Base-by-base conservation (phyloP, 2,113 vertebrate genomes). In the Coptodon bakossiorum region DNA sequence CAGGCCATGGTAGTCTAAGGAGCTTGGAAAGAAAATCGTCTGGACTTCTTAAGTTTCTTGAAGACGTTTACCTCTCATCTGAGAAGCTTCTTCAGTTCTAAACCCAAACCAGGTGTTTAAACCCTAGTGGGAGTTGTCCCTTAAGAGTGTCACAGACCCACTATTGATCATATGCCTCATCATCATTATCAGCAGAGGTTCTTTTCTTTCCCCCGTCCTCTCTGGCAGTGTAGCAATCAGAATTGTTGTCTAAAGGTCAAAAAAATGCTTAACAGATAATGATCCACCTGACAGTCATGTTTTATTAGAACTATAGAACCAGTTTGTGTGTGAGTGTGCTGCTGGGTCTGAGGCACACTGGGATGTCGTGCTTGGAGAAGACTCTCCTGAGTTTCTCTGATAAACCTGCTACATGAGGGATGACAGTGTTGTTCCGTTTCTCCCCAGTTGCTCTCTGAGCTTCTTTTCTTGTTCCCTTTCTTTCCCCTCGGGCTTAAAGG, bases 1-100 rank as follows among this genome's bases (percentile, higher is more conserved):
- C 53, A 54, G 53, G n/a, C 1, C n/a, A 54, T 54, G 0, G n/a
- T 4, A 0, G n/a, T 7, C 22, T 57, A 57, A 57, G 54, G 54
- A 57, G 54, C 54, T 27, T 14, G 24, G 54, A 57, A 57, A 57
- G 24, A 27, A 56, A 0, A 56, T 0, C 2, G 0, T 0, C 22
- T 56, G 54, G 56, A 57, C 54, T 57, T 57, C 24, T 57, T 57
- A 57, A 0, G 56, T 16, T 57, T 29, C 56, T 1, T 29, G 24
- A 57, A 57, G 56, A 57, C 0, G 4, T 8, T 57, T 29, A 57
- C 13, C 56, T 57, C 56, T 59, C 56, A 59, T 0, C 56, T 29
- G 13, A 59, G 56, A 59, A 59, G 24, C 24, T 59, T 56, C 53
- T 56, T 13, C 53, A 24, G 22, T 0, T 2, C 53, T 56, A 56